These are phyloP conservation scores for Apamea anceps DNA, from an alignment of 2,888 invertebrate genomes.

Conservation along the genomic window DNA sequence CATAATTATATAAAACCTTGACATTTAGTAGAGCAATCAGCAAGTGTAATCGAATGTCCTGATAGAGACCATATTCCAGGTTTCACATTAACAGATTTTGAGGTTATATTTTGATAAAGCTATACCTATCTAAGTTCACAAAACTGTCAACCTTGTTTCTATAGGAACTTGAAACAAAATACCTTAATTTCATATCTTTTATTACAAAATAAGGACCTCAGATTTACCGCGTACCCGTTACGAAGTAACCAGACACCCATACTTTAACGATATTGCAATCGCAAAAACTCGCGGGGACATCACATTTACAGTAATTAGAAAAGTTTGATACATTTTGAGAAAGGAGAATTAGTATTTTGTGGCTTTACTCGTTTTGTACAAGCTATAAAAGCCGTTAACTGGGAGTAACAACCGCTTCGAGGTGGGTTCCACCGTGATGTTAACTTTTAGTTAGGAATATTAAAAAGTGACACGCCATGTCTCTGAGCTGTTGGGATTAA, in stretches of 20 bases:
- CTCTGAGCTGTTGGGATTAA: background rate
- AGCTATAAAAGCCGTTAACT: constrained; percentile 81
- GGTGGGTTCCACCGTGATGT: constrained; percentile 53
- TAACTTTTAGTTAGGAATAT: constrained; percentile 49
- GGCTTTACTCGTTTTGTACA: constrained; percentile 82
- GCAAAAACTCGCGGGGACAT: constrained; percentile 79
- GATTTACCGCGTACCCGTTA: constrained; percentile 34
- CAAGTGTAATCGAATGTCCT: background rate
- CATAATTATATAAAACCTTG: background rate
- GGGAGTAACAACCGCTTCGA: constrained; percentile 72
- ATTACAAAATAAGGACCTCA: constrained; percentile 26
- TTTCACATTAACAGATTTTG: background rate
- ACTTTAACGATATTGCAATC: constrained; percentile 78
- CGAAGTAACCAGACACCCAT: constrained; percentile 66
- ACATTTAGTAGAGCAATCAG: background rate
- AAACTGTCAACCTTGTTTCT: background rate
- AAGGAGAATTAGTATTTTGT: constrained; percentile 87
- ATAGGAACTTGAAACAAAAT: background rate
- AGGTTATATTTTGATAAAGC: background rate
- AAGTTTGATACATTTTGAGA: constrained; percentile 86
- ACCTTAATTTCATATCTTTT: background rate
- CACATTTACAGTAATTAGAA: constrained; percentile 87
- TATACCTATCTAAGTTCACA: background rate
- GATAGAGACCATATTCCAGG: background rate
- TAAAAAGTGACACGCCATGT: constrained; percentile 22